Evolutionary conservation across 1,140 invertebrate genomes (phyloP).

Genomic region (Melitaea cinxia): DNA sequence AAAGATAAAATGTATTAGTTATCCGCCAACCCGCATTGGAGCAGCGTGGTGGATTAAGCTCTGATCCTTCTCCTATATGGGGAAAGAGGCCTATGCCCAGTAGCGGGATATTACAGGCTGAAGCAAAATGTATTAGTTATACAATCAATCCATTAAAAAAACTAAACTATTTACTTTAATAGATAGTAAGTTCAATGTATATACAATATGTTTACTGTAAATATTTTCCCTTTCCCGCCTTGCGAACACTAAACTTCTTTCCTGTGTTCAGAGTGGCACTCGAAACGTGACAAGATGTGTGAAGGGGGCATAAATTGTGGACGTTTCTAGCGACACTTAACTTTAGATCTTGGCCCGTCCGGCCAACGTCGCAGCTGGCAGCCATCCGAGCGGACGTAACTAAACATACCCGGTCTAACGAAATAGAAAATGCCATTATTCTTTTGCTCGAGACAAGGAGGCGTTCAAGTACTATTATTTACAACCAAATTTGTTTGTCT

Average conservation of each 20-base stretch:
- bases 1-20: no score
- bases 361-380: constrained; percentile 64
- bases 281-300: constrained; percentile 33
- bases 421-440: constrained; percentile 79
- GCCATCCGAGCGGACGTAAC: constrained; percentile 66
- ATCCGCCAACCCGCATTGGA: no score
- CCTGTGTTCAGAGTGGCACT: constrained; percentile 34
- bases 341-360: constrained; percentile 48
- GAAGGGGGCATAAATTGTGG: constrained; percentile 46
- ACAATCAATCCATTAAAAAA: no score
- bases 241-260: constrained; percentile 33
- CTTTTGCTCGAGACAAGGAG: constrained; percentile 71
- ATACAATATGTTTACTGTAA: constrained; percentile 10
- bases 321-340: constrained; percentile 46
- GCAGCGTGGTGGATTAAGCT: no score
- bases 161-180: neutral
- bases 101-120: no score
- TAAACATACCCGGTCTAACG: constrained; percentile 68
- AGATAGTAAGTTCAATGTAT: constrained; percentile 23
- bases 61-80: no score
- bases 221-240: constrained; percentile 31
- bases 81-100: no score
- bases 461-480: constrained; percentile 72
- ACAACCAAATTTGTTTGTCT: constrained; percentile 68
- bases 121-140: no score